Base-by-base conservation (phyloP, 1,140 invertebrate species). In the Gryon sp. region DNA sequence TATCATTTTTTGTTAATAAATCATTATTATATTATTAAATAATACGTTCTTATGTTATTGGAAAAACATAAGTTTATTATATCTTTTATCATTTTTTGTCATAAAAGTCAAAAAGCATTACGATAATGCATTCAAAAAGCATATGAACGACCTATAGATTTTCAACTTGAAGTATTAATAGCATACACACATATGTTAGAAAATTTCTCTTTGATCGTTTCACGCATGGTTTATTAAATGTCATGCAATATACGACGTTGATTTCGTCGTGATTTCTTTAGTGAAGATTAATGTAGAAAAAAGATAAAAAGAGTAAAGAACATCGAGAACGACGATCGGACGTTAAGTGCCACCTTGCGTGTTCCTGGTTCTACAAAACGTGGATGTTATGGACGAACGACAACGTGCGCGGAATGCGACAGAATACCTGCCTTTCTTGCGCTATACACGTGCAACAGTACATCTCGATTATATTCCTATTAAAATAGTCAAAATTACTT, bases 211-310 rank as follows among this genome's bases (percentile, higher is more conserved):
- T 50, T 62, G 62, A 60, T 77, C 53, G 60, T 77, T 68, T 77
- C 55, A 77, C 53, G 75, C 75, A 68, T 72, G 75, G 68, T 62
- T 77, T 68, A 77, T 77, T 68, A 68, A 72, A 73, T 72, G 66
- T 66, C 66, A 72, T 72, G 60, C 66, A 55, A 65, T 59, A 30
- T 57, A 60, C 53, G 45, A 77, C 50, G 74, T 66, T 57, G 59
- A 76, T 77, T 72, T 72, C 60, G 65, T 66, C 70, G 74, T 72
- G 65, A 77, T 72, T 70, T 72, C 66, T 77, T 65, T 72, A 59
- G 53, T 38, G 50, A 57, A 76, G 63, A 76, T 69, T 76, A 69
- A 69, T 76, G 50, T 76, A 55, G 43, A 68, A 75, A 59, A 75
- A 75, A 68, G 36, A 28, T 20, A 65, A 59, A 43, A 52, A 32